phyloP scores from a whole-genome alignment of 30 jellyfish, hydroid and myxozoan genomes.

The Rhopilema esculentum region DNA sequence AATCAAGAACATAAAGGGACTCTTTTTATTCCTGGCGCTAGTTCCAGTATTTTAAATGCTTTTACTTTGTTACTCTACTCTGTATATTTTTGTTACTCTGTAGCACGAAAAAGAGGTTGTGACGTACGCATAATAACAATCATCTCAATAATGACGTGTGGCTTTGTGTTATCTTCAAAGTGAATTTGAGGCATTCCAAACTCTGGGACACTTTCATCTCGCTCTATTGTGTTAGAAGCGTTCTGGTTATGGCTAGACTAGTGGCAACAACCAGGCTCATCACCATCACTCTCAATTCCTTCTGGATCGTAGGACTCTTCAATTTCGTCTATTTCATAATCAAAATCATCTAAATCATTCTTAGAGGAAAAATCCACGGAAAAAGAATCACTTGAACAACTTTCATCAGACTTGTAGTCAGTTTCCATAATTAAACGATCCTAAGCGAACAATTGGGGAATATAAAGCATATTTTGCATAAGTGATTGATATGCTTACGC shows the following conservation, averaged over 20 bases:
- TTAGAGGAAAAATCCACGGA: background rate
- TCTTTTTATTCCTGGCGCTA: no score
- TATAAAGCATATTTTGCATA: no score
- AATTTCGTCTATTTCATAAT: background rate
- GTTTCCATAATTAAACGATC: background rate
- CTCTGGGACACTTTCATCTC: background rate
- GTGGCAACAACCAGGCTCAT: conserved; percentile 14
- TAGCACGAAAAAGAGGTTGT: no score
- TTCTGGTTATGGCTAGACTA: conserved; percentile 1
- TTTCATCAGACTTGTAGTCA: background rate
- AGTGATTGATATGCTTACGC: no score
- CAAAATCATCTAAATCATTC: background rate
- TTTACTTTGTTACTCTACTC: no score
- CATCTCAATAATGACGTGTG: background rate
- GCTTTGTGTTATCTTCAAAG: conserved; percentile 1
- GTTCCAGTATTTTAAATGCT: no score
- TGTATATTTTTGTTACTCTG: no score
- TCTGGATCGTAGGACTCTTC: conserved; percentile 8
- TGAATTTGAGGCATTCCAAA: conserved; percentile 8
- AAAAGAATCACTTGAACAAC: conserved; percentile 3
- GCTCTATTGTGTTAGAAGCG: background rate
- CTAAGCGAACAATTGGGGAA: no score
- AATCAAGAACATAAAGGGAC: no score
- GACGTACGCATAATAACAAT: no score
- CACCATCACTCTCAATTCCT: conserved; percentile 16